Evolutionary conservation across 2,113 vertebrate genomes (phyloP).

Genomic region (Electrona antarctica): DNA sequence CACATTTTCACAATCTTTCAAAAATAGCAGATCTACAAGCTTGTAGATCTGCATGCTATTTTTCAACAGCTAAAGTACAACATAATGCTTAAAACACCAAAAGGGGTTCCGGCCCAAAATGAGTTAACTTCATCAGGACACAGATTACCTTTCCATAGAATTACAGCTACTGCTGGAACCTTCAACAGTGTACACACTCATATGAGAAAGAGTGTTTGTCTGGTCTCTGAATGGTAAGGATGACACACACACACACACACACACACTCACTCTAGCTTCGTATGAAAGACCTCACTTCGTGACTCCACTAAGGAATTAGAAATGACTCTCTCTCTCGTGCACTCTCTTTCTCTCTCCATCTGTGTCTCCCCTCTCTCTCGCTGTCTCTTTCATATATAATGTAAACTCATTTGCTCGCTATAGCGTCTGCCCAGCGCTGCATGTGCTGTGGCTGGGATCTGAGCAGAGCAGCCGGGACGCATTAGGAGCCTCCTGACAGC

Average conservation of each 20-base stretch:
- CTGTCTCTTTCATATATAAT: slow-evolving; percentile 79
- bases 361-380: neutral
- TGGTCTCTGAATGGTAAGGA: neutral
- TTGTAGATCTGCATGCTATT: too few relatives aligned
- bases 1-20: too few relatives aligned
- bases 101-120: too few relatives aligned
- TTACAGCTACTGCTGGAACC: neutral
- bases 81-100: too few relatives aligned
- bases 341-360: slow-evolving; percentile 27
- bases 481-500: slow-evolving; percentile 87
- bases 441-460: slow-evolving; percentile 73
- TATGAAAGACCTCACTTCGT: slow-evolving; percentile 63
- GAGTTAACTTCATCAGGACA: slow-evolving; percentile 19
- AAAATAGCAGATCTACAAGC: too few relatives aligned
- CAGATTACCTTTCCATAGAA: slow-evolving; percentile 13
- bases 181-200: neutral
- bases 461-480: slow-evolving; percentile 86
- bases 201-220: neutral
- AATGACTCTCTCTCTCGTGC: slow-evolving; percentile 47
- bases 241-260: neutral
- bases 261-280: slow-evolving; percentile 30
- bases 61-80: too few relatives aligned
- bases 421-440: slow-evolving; percentile 69
- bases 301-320: slow-evolving; percentile 62
- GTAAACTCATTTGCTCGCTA: slow-evolving; percentile 82